Evolutionary conservation across 1,140 invertebrate genomes (phyloP), one percentile per base, ranked within the genome.

Genomic region (Drosophila oshimai): DNA sequence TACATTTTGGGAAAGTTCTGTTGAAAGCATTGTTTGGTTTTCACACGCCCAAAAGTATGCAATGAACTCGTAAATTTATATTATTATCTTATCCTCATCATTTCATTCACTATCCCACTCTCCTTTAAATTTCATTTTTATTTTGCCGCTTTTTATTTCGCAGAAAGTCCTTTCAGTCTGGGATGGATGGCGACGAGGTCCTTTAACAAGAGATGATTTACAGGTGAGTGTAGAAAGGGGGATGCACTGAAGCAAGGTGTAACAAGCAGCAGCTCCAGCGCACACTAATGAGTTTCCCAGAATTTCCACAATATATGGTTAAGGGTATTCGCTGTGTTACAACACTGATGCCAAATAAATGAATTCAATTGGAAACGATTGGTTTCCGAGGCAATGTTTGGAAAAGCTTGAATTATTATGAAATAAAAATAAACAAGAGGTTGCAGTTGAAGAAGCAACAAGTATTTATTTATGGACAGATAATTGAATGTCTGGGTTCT

Each of bases 271-370:
- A 62, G 53, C 45, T 33, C 29, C 22, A 44, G 33, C 50, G 26
- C 51, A 68, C 80, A 57, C 57, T 87, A 87, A 86, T 80, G 80
- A 86, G 71, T 65, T 57, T 57, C 57, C 22, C 0, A 29, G 75
- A 61, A 81, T 58, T 62, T 58, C 18, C 17, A 31, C 20, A 39
- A 39, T 28, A 24, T 42, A 42, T 51, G 36, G 6, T 36, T 51
- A 22, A 18, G 46, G 54, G 31, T 24, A 33, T 12, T 34, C 64
- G 9, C 12, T 13, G 6, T 42, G 13, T 36, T 42, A 37, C 26
- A 34, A 2, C 17, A 41, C 15, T 20, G n/a, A 7, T 18, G 33
- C n/a, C n/a, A 15, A 29, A 41, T 20, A 60, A 71, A 24, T 34
- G 36, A 60, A 44, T 20, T 69, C 53, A 58, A 71, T 31, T 60